A percentile compares a stretch with the other conserved stretches of the same genome.
Evolutionary conservation across 2,797 vertebrate species (phyloP).

Genomic region (Tenualosa thibaudeaui): DNA sequence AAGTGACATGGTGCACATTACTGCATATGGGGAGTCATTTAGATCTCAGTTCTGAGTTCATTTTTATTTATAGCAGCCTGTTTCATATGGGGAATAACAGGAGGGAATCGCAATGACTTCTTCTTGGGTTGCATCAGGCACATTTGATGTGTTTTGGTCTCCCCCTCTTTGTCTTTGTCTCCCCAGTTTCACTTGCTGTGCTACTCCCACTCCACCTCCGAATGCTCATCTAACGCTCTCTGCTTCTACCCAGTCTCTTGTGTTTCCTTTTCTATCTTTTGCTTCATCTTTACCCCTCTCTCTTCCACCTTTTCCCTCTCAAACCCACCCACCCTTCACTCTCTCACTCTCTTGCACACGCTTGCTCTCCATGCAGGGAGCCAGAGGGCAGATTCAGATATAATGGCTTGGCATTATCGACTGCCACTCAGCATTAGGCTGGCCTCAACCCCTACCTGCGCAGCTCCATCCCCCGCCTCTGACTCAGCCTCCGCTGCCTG

Average conservation of each 20-base stretch:
- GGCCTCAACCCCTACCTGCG: conserved; percentile 68
- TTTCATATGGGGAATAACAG: background rate
- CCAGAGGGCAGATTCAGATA: conserved; percentile 79
- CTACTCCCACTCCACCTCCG: background rate
- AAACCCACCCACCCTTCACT: background rate
- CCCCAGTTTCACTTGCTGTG: background rate
- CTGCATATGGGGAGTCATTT: background rate
- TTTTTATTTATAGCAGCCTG: background rate
- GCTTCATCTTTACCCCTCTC: background rate
- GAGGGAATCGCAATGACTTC: background rate
- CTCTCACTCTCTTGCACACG: background rate
- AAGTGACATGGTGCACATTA: background rate
- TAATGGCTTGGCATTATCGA: conserved; percentile 77
- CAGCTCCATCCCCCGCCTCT: conserved; percentile 72
- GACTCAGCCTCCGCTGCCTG: conserved; percentile 72
- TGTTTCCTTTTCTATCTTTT: background rate
- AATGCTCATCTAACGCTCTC: background rate
- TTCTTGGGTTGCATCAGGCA: background rate
- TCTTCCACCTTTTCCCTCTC: background rate
- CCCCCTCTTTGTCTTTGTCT: background rate
- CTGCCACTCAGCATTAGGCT: conserved; percentile 76
- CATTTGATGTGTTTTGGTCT: background rate
- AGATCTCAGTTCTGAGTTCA: background rate
- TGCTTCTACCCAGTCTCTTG: background rate
- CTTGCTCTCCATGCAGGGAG: conserved; percentile 33